These are phyloP conservation scores for Campoplex nolae DNA, from an alignment of 2,888 invertebrate genomes.

Conservation along the genomic window DNA sequence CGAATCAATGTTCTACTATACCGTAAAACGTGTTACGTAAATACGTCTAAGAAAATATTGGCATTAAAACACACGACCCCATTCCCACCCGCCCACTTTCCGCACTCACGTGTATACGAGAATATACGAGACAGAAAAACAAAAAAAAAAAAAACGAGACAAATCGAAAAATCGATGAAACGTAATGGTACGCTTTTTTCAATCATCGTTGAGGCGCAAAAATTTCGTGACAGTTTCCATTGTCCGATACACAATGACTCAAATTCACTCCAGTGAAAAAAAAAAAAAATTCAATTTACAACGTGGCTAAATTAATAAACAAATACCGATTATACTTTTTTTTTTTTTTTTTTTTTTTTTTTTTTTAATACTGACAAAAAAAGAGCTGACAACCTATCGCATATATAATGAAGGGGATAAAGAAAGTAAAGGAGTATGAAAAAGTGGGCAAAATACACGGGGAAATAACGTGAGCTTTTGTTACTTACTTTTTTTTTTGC, in stretches of 20 bases:
- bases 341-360: not conserved
- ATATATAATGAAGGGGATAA: conserved; percentile 62
- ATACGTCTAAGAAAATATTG: conserved; percentile 43
- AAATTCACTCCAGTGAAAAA: conserved; percentile 11
- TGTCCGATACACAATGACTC: conserved; percentile 15
- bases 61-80: conserved; percentile 21
- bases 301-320: conserved; percentile 30
- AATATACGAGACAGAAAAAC: not conserved
- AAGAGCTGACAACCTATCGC: conserved; percentile 62
- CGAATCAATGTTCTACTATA: conserved; percentile 49
- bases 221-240: not conserved
- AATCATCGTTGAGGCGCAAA: not conserved
- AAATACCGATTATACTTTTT: conserved; percentile 57
- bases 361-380: conserved; percentile 2
- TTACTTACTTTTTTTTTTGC: conserved; percentile 4
- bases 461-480: conserved; percentile 22
- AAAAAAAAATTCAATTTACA: conserved; percentile 1
- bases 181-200: conserved; percentile 12
- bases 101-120: not conserved
- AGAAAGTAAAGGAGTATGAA: conserved; percentile 27
- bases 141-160: conserved; percentile 7
- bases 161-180: conserved; percentile 2
- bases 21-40: conserved; percentile 48
- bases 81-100: not conserved
- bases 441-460: conserved; percentile 37